phyloP scores from a whole-genome alignment of 1,140 invertebrate species.

The Platorchestia sp. region DNA sequence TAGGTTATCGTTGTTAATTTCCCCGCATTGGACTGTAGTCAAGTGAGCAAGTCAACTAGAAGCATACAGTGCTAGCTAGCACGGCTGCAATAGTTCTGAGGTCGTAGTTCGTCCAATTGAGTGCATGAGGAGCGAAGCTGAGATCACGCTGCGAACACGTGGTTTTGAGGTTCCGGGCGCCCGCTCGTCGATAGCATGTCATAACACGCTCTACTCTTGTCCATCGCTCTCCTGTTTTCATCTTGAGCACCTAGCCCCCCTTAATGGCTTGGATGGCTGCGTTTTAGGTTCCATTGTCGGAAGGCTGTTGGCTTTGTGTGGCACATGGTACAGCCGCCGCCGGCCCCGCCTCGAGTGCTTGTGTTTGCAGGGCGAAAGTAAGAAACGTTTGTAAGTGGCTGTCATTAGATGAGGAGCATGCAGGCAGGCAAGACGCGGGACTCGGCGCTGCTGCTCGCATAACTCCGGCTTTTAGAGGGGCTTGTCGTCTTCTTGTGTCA shows the following conservation, averaged over 20 bases:
- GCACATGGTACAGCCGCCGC: neutral
- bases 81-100: no score
- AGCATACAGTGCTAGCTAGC: no score
- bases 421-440: conserved; percentile 52
- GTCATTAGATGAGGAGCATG: conserved; percentile 55
- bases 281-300: conserved; percentile 38
- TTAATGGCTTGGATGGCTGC: conserved; percentile 13
- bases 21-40: no score
- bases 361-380: conserved; percentile 44
- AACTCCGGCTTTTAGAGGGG: conserved; percentile 36
- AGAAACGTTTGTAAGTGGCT: conserved; percentile 55
- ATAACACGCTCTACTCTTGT: conserved; percentile 27
- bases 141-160: neutral
- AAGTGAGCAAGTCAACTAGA: no score
- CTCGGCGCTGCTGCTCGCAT: conserved; percentile 39
- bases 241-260: neutral
- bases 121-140: no score
- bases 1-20: no score
- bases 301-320: conserved; percentile 15
- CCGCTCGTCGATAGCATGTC: neutral
- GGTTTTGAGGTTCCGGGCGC: neutral
- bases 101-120: no score
- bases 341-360: neutral
- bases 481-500: conserved; percentile 47
- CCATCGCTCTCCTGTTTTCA: neutral